Percentiles rank a stretch among this genome's conserved stretches.
phyloP scores from a whole-genome alignment of 2,888 invertebrate species.

The Philhelius pedissequus region DNA sequence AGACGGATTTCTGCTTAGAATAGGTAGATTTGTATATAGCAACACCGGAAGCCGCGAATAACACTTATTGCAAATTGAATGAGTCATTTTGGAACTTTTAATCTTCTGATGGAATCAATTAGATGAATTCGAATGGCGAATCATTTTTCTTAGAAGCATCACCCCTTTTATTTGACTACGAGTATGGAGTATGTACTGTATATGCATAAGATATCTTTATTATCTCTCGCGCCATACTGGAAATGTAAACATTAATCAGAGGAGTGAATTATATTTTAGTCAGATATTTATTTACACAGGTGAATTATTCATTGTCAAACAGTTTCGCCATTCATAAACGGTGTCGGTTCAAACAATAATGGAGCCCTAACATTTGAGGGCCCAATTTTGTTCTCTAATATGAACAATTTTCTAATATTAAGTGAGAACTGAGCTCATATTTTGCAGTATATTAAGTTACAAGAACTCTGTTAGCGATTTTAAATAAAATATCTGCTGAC shows the following conservation, averaged over 20 bases:
- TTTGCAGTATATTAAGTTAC: no score
- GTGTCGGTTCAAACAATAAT: neutral
- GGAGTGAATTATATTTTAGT: constrained; percentile 19
- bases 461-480: no score
- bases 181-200: no score
- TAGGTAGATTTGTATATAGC: no score
- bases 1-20: neutral
- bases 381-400: no score
- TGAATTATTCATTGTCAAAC: constrained; percentile 38
- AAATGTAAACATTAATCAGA: constrained; percentile 38
- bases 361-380: neutral
- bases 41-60: neutral
- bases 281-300: constrained; percentile 25
- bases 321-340: neutral
- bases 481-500: no score
- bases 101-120: neutral
- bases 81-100: constrained; percentile 32
- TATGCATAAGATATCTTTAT: neutral
- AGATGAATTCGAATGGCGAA: neutral
- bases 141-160: constrained; percentile 37
- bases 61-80: neutral
- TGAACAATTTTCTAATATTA: no score
- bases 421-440: no score
- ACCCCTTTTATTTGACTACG: constrained; percentile 5
- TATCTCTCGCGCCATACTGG: neutral